phyloP scores from a whole-genome alignment of 37 sponge, comb jelly and placozoan genomes.

The Aplysina aerophoba region DNA sequence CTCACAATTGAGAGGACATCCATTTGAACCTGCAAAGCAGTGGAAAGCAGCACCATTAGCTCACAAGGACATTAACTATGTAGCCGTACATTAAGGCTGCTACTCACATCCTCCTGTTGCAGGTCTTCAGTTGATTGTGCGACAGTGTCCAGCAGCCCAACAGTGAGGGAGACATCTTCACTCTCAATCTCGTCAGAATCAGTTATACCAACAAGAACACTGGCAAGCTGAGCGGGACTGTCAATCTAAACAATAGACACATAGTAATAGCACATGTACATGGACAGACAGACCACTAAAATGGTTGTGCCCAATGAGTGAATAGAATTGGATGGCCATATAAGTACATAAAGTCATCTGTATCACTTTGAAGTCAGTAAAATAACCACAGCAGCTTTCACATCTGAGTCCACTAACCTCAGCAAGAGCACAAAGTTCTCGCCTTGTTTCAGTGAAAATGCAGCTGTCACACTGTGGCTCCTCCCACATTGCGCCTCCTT shows the following conservation, averaged over 20 bases:
- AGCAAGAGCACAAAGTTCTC: constrained; percentile 29
- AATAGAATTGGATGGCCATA: no score
- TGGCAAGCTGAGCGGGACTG: constrained; percentile 59
- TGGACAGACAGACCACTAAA: no score
- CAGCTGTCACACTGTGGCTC: constrained; percentile 20
- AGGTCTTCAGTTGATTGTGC: constrained; percentile 36
- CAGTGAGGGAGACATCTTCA: no score
- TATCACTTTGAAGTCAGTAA: no score
- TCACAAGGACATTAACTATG: no score
- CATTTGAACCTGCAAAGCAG: no score
- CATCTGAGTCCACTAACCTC: constrained; percentile 31
- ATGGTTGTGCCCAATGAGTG: no score
- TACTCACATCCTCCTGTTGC: constrained; percentile 18
- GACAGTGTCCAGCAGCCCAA: neutral
- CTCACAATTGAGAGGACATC: no score
- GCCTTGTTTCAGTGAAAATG: constrained; percentile 17
- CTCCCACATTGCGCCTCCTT: constrained; percentile 37
- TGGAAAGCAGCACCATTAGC: no score
- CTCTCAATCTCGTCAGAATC: neutral
- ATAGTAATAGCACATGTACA: no score
- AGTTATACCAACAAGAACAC: constrained; percentile 31
- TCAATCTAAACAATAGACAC: constrained; percentile 27
- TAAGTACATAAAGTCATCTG: no score
- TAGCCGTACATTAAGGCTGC: constrained; percentile 3
- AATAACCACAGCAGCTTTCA: no score